Conservation (phyloP, 2,113 vertebrate species). For the Mastomys natalensis region DNA sequence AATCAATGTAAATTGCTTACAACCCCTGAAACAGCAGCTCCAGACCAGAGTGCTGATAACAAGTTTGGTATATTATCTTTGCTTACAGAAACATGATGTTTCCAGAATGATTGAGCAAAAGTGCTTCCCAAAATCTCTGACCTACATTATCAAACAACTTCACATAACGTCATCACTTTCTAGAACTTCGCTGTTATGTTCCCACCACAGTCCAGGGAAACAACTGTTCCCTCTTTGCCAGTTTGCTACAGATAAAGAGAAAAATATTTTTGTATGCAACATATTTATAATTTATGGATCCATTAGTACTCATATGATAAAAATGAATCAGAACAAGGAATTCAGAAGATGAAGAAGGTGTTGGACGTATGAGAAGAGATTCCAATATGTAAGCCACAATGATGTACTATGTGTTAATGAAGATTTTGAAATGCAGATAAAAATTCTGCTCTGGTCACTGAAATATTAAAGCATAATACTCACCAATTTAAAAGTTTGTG, state of each 20-base stretch:
- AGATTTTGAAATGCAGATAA: conserved; percentile 18
- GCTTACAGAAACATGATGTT: conserved; percentile 32
- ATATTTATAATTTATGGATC: conserved; percentile 56
- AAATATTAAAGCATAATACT: conserved; percentile 17
- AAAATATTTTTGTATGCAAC: conserved; percentile 52
- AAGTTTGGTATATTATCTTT: conserved; percentile 56
- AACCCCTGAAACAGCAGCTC: not conserved
- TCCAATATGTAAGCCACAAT: not conserved
- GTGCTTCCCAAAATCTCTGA: conserved; percentile 46
- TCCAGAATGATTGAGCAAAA: conserved; percentile 32
- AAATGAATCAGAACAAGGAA: conserved; percentile 58
- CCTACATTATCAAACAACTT: conserved; percentile 59
- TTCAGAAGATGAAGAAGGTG: not conserved
- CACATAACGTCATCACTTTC: conserved; percentile 62
- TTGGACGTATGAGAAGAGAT: conserved; percentile 12
- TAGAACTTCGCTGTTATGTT: conserved; percentile 47
- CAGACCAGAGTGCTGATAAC: conserved; percentile 20
- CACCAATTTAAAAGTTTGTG: not conserved
- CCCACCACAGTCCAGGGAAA: conserved; percentile 19
- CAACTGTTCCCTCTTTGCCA: not conserved
- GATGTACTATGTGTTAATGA: conserved; percentile 19
- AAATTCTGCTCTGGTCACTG: not conserved
- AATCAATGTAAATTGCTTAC: conserved; percentile 50
- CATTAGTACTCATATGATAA: conserved; percentile 55
- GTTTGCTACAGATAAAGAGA: conserved; percentile 44